Conservation (phyloP, 2,797 vertebrate species). For the Xenops minutus region DNA sequence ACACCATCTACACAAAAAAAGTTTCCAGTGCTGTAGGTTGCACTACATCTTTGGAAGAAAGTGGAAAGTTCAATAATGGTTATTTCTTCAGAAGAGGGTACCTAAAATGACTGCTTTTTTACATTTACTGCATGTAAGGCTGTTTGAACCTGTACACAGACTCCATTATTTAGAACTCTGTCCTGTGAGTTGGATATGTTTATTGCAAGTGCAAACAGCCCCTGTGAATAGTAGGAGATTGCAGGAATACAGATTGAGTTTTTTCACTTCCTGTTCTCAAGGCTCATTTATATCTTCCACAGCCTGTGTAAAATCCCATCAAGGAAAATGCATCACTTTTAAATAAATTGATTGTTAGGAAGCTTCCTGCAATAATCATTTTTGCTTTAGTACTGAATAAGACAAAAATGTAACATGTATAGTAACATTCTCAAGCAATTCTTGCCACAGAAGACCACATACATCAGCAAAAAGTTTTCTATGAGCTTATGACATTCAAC, state of each 20-base stretch:
- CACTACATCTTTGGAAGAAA: not conserved
- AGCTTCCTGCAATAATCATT: constrained; percentile 12
- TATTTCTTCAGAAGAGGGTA: not conserved
- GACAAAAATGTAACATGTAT: not conserved
- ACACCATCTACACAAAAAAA: not conserved
- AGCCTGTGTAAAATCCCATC: not conserved
- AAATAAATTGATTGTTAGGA: not conserved
- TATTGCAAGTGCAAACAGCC: not conserved
- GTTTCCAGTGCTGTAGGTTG: not conserved
- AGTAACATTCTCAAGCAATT: constrained; percentile 21
- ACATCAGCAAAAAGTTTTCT: not conserved
- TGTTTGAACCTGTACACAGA: not conserved
- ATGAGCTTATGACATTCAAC: not conserved
- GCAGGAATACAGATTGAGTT: not conserved
- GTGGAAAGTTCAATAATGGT: not conserved
- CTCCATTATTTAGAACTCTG: not conserved
- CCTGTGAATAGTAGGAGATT: not conserved
- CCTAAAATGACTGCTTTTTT: not conserved
- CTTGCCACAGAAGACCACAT: not conserved
- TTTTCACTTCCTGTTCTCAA: not conserved
- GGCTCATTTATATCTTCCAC: not conserved
- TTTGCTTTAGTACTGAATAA: constrained; percentile 46
- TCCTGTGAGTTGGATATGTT: not conserved
- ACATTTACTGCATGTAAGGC: not conserved
- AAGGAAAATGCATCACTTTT: not conserved